These are phyloP conservation scores for Hyphantria cunea DNA, from an alignment of 1,140 invertebrate genomes.

Conservation along the genomic window DNA sequence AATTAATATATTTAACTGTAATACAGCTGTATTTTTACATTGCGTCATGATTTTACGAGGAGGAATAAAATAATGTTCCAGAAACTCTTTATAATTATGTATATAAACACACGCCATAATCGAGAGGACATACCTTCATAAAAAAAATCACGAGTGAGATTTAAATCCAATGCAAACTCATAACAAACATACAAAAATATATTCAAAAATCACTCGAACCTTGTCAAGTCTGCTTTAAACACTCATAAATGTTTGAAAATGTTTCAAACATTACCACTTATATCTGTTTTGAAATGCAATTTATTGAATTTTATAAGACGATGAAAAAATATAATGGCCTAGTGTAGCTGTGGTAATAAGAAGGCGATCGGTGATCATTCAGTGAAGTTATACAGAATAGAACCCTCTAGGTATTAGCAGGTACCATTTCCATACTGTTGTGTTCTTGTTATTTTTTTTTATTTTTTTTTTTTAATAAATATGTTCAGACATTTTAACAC, in stretches of 20 bases:
- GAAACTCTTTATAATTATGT: too few relatives aligned
- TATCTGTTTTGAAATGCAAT: not conserved
- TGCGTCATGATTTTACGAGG: too few relatives aligned
- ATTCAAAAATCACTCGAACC: not conserved
- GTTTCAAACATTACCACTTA: not conserved
- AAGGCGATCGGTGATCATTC: not conserved
- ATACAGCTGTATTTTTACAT: too few relatives aligned
- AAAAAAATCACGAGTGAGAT: constrained; percentile 4
- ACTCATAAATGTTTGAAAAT: constrained; percentile 3
- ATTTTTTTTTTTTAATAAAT: too few relatives aligned
- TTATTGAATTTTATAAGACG: not conserved
- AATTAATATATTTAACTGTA: too few relatives aligned
- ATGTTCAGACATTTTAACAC: too few relatives aligned
- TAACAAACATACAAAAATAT: not conserved
- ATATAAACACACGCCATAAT: not conserved
- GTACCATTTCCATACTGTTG: too few relatives aligned
- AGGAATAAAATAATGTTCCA: too few relatives aligned
- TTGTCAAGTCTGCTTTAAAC: not conserved
- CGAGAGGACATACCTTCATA: not conserved
- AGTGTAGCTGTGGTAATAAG: not conserved
- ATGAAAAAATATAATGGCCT: not conserved
- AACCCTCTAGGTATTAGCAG: too few relatives aligned
- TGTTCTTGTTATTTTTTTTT: too few relatives aligned
- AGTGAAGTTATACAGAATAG: too few relatives aligned
- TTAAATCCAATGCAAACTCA: constrained; percentile 1